These are phyloP conservation scores for Typhlomys cinereus DNA, from an alignment of 2,113 vertebrate species.

Conservation along the genomic window DNA sequence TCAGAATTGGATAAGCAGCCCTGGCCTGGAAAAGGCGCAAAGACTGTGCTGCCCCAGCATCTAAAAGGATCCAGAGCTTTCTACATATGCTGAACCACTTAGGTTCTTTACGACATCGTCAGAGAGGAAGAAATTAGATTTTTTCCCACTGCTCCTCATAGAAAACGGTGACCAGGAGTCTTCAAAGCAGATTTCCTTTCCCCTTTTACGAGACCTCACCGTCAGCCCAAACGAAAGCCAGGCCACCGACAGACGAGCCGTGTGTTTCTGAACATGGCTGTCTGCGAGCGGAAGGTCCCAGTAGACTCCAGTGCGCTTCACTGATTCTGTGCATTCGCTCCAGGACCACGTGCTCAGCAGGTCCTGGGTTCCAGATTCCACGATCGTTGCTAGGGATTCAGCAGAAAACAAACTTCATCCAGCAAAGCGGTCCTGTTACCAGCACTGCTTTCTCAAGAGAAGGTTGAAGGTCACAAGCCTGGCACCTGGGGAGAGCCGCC, in stretches of 20 bases:
- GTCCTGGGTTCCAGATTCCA: not conserved
- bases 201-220: slow-evolving; percentile 44
- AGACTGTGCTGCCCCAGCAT: not conserved
- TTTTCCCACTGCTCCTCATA: slow-evolving; percentile 48
- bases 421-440: not conserved
- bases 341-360: not conserved
- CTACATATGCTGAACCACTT: slow-evolving; percentile 47
- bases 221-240: slow-evolving; percentile 31
- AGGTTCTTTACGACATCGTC: slow-evolving; percentile 46
- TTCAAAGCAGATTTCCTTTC: not conserved
- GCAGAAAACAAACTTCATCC: not conserved
- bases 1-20: not conserved
- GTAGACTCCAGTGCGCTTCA: not conserved
- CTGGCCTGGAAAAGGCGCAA: not conserved
- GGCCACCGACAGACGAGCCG: not conserved
- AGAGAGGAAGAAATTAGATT: slow-evolving; percentile 50
- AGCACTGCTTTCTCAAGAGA: not conserved
- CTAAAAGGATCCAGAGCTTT: slow-evolving; percentile 2
- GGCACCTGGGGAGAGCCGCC: too few relatives aligned
- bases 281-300: not conserved
- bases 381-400: not conserved
- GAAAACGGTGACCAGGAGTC: not conserved
- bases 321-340: not conserved
- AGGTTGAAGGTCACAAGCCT: not conserved
- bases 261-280: not conserved